Percentiles rank a stretch among this genome's conserved stretches.
Conservation (phyloP, 2,888 invertebrate species). For the Lydus trimaculatus region DNA sequence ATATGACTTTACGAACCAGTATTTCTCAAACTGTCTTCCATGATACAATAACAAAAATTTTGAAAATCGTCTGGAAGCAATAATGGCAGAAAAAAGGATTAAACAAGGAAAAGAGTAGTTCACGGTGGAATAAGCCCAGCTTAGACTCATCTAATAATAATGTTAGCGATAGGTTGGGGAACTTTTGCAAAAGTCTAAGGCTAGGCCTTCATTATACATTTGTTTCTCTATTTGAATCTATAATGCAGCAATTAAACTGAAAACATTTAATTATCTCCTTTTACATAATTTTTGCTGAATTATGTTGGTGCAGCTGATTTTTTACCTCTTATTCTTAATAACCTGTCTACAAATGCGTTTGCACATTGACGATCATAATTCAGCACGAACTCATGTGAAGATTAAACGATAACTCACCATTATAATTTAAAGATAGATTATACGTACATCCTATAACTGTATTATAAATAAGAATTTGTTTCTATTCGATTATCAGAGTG, state of each 20-base stretch:
- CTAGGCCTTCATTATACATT: no score
- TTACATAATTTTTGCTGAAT: neutral
- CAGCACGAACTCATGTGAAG: neutral
- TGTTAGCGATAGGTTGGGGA: no score
- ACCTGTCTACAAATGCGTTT: neutral
- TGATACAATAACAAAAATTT: no score
- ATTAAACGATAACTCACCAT: neutral
- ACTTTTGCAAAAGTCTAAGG: no score
- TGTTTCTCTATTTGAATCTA: neutral
- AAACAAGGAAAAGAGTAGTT: no score
- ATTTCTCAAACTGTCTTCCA: no score
- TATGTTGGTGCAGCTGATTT: neutral
- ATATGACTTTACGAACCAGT: no score
- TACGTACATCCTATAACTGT: neutral
- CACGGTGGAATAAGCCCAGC: no score
- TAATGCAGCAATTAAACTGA: no score
- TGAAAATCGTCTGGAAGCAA: no score
- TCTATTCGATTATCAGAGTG: neutral
- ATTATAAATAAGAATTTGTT: neutral
- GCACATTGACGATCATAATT: neutral
- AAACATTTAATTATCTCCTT: neutral
- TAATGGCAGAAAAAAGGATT: no score
- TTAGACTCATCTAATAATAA: no score
- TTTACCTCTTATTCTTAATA: neutral
- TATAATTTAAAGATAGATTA: conserved; percentile 1